These are phyloP conservation scores for Palythoa caribaeorum DNA, from an alignment of 92 coral and sea anemone species.

Conservation along the genomic window DNA sequence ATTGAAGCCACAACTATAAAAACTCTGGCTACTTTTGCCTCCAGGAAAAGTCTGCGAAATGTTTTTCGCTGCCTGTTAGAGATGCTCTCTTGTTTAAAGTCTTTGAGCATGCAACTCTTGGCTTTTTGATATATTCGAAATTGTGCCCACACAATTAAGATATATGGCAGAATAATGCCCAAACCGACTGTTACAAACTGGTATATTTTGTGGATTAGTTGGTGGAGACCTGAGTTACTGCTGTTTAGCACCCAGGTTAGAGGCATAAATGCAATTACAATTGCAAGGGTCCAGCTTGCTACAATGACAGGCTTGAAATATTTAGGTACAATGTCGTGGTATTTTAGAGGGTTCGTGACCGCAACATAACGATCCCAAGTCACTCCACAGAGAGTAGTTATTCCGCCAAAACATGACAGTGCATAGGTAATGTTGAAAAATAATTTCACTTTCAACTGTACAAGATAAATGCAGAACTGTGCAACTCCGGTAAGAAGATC, in stretches of 20 bases:
- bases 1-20: conserved; percentile 35
- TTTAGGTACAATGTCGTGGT: conserved; percentile 31
- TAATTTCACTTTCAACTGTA: conserved; percentile 13
- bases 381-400: conserved; percentile 42
- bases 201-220: conserved; percentile 30
- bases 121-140: conserved; percentile 42
- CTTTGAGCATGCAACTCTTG: conserved; percentile 32
- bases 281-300: conserved; percentile 35
- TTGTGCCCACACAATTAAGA: conserved; percentile 41
- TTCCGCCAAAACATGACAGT: conserved; percentile 40
- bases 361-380: conserved; percentile 47
- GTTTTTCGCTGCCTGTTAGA: conserved; percentile 8
- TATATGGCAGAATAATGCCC: conserved; percentile 26
- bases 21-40: conserved; percentile 36
- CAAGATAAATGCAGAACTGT: conserved; percentile 34
- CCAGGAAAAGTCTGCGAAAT: conserved; percentile 18
- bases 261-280: conserved; percentile 18
- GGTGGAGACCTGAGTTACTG: not conserved
- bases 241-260: conserved; percentile 22
- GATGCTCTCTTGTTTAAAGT: not conserved
- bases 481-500: conserved; percentile 33
- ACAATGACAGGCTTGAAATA: conserved; percentile 37
- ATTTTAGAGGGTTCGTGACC: conserved; percentile 31
- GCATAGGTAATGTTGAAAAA: conserved; percentile 45
- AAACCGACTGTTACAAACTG: conserved; percentile 16